Conservation (phyloP, 2,888 invertebrate genomes). For the Rotaria sp. region DNA sequence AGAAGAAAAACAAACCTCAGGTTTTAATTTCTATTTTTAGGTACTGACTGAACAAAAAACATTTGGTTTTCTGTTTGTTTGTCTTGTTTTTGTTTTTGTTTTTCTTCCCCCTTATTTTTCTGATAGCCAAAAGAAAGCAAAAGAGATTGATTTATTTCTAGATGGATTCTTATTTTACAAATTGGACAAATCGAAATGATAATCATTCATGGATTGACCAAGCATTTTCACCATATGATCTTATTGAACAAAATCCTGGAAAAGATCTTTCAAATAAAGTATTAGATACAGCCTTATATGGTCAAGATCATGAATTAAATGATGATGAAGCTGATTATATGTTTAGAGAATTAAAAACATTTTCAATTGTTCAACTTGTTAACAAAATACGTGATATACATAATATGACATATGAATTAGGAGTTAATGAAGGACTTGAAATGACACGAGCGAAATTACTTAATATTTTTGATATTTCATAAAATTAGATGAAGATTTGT, state of each 20-base stretch:
- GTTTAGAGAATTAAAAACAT: constrained; percentile 26
- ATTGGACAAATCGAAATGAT: background rate
- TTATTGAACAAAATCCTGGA: background rate
- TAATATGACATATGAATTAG: constrained; percentile 25
- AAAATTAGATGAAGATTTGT: background rate
- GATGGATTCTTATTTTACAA: background rate
- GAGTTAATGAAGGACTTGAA: background rate
- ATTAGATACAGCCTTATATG: background rate
- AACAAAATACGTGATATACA: constrained; percentile 25
- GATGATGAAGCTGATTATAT: constrained; percentile 23
- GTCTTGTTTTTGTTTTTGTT: background rate
- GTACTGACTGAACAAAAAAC: background rate
- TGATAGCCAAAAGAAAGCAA: background rate
- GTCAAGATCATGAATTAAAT: constrained; percentile 3
- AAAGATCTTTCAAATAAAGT: background rate
- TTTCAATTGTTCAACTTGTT: constrained; percentile 1
- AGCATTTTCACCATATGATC: background rate
- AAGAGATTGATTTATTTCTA: no score
- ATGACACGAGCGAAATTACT: constrained; percentile 5
- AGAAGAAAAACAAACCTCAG: background rate
- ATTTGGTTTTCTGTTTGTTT: background rate
- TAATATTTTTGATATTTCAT: constrained; percentile 5
- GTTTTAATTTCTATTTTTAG: background rate
- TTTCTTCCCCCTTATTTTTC: background rate
- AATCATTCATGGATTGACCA: constrained; percentile 19